Base-by-base conservation (phyloP, 2,888 invertebrate species). In the Pecten maximus region DNA sequence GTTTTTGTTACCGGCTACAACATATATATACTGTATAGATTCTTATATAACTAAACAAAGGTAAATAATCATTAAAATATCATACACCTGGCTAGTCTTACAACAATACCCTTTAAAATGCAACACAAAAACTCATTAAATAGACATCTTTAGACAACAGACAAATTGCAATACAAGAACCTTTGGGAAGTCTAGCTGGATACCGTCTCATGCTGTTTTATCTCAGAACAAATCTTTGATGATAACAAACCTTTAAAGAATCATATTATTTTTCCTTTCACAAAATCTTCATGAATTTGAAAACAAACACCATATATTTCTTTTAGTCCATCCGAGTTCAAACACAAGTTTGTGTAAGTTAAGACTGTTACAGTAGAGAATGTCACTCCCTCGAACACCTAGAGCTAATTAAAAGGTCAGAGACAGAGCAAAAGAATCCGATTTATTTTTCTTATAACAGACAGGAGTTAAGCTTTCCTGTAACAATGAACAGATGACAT, bases 251-350 rank as follows among this genome's bases (percentile, higher is more conserved):
- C 74, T 74, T 74, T 6, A 74, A 28, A 74, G 74, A 74, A 74
- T 74, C 35, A 28, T 12, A 74, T 28, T 54, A 74, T 35, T 35
- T 74, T 28, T 74, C 28, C 28, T 23, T 74, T 35, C 8, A 35
- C 74, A 74, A 74, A 54, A 74, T 35, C 74, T 74, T 74, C 74
- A 74, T 74, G 35, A 74, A 35, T 12, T 74, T 23, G 74, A 74
- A 74, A 74, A 23, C 74, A 28, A 74, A 74, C 74, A 74, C 74
- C 74, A 10, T 8, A 10, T 74, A 60, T 74, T 74, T 74, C 35
- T 74, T 6, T 35, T 35, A 74, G 10, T 74, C 74, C 74, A 74
- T 28, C 74, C 35, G 35, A 74, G 74, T 74, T 74, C 74, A 74
- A 74, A 74, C 74, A 60, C 60, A 74, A 12, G 1, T 8, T 74